Evolutionary conservation across 2,888 invertebrate genomes (phyloP), one percentile per base, ranked within the genome.

Genomic region (Schizotus pectinicornis): DNA sequence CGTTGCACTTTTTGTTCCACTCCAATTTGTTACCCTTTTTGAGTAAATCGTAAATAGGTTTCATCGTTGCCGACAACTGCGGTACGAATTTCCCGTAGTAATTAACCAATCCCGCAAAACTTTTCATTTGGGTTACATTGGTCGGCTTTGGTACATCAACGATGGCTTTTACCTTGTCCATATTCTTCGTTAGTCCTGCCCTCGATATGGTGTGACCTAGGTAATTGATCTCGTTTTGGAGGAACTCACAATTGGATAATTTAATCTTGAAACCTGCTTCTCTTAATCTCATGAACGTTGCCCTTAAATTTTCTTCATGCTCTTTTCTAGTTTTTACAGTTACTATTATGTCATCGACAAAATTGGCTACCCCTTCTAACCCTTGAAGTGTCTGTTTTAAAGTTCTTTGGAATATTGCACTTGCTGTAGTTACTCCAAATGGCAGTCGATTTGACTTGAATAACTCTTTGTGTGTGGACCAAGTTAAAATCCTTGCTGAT

Each of bases 41-140:
- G n/a, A 66, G 46, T 7, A 67, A 52, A 12, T 50, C 38, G 8
- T 57, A 51, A 6, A 65, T 51, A n/a, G 65, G 57, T 32, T 49
- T 14, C 42, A 56, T 45, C 9, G 61, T 58, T 3, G 41, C 14
- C 2, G 59, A 12, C 12, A 51, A 50, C 11, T 59, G 47, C 3
- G 53, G 58, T 12, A 64, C 56, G 46, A 64, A 62, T 31, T 49
- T 52, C 7, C 47, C 51, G 43, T 62, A 64, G 45, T 63, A 55
- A 1, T 49, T 51, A 2, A 59, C 51, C 34, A 56, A 14, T 13
- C 59, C 59, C 7, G 56, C 7, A 31, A 55, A 60, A n/a, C 43
- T 8, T 1, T 49, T 1, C 7, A 62, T n/a, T 8, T 51, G 52
- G 8, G 33, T 36, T 3, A 52, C 35, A n/a, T 53, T 43, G 1